A percentile compares a stretch with the other conserved stretches of the same genome.
Conservation (phyloP, 2,888 invertebrate species). For the Dasysyrphus tricinctus region DNA sequence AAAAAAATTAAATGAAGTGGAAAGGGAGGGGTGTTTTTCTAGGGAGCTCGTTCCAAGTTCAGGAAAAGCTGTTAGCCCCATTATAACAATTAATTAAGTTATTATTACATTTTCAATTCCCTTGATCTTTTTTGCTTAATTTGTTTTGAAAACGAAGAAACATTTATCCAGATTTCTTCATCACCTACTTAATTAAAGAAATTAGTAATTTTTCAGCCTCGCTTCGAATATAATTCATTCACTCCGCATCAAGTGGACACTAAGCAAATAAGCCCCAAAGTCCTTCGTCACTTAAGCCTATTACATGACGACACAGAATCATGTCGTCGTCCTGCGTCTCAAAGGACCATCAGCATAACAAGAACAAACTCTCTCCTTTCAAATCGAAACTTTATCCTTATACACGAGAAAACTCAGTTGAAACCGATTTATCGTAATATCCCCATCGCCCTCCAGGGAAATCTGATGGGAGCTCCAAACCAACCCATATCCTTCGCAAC, state of each 20-base stretch:
- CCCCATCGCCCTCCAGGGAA: constrained; percentile 4
- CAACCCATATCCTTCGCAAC: neutral
- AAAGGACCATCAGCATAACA: neutral
- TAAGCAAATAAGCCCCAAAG: neutral
- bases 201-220: neutral
- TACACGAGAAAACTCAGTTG: neutral
- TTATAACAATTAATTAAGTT: neutral
- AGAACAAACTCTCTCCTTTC: neutral
- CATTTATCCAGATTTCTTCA: neutral
- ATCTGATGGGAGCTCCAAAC: neutral
- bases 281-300: constrained; percentile 16
- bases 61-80: too few species aligned
- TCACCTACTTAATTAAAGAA: neutral
- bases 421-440: constrained; percentile 21
- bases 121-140: neutral
- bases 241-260: constrained; percentile 1
- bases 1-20: too few species aligned
- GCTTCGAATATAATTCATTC: neutral
- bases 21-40: too few species aligned
- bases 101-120: neutral
- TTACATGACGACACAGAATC: neutral
- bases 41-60: too few species aligned
- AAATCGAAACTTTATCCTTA: constrained; percentile 29
- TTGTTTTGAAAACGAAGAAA: neutral
- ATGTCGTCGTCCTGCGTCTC: neutral